Percentiles rank a stretch among this genome's conserved stretches.
phyloP scores from a whole-genome alignment of 2,888 invertebrate species.

The Synanthedon vespiformis region DNA sequence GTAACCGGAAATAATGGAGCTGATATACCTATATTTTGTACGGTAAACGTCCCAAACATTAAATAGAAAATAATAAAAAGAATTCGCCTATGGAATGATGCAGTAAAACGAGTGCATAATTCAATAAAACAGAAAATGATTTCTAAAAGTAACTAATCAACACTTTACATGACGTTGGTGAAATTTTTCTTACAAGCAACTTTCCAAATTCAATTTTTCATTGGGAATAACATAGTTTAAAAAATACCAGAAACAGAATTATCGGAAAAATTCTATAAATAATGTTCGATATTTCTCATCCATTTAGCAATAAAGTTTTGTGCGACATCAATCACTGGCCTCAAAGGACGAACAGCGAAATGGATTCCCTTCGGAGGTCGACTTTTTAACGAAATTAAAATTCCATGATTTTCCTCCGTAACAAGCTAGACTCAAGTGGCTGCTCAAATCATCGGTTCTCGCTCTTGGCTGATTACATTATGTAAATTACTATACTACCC shows the following conservation, averaged over 20 bases:
- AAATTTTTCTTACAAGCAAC: no score
- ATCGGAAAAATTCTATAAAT: no score
- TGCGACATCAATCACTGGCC: constrained; percentile 16
- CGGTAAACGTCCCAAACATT: no score
- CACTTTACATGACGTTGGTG: no score
- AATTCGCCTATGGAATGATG: no score
- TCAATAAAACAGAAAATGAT: no score
- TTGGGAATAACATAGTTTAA: background rate
- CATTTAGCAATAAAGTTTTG: constrained; percentile 14
- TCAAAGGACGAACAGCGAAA: constrained; percentile 18
- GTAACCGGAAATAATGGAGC: no score
- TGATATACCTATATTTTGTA: no score
- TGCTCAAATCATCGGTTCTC: constrained; percentile 48
- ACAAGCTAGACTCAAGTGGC: constrained; percentile 27
- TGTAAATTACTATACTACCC: constrained; percentile 42
- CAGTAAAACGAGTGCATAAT: no score
- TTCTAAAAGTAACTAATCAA: no score
- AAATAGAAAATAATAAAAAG: no score
- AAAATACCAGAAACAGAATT: background rate
- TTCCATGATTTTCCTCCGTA: constrained; percentile 34
- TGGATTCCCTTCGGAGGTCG: constrained; percentile 18
- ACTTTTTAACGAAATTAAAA: constrained; percentile 53
- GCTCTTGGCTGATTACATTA: constrained; percentile 54
- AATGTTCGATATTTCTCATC: constrained; percentile 4
- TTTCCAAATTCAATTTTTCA: background rate